A percentile compares a stretch with the other conserved stretches of the same genome.
phyloP scores from a whole-genome alignment of 2,797 vertebrate species.

The Lycodopsis pacificus region DNA sequence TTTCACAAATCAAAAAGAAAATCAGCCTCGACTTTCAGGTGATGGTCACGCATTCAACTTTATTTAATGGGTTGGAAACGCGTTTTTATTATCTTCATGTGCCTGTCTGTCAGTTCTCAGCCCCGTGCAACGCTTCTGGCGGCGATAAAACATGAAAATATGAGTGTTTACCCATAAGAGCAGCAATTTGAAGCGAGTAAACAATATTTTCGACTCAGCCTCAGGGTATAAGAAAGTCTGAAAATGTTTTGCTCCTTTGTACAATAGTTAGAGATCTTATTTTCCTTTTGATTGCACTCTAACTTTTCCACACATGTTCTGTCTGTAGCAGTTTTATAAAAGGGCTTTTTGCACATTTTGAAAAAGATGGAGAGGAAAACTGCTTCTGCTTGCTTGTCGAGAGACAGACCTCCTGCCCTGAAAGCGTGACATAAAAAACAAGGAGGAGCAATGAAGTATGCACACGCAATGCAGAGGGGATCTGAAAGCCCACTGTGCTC shows the following conservation, averaged over 20 bases:
- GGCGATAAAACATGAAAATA: not conserved
- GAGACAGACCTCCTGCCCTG: too few relatives aligned
- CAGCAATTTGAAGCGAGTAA: constrained; percentile 2
- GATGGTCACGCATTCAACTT: not conserved
- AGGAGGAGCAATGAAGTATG: not conserved
- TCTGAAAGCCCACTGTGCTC: not conserved
- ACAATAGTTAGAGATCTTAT: not conserved
- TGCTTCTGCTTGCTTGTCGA: not conserved
- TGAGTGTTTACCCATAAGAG: not conserved
- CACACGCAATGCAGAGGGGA: not conserved
- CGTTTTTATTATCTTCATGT: not conserved
- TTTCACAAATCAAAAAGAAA: constrained; percentile 10
- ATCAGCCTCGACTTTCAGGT: not conserved
- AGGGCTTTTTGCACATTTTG: not conserved
- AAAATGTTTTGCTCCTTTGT: not conserved
- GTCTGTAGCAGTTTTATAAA: not conserved
- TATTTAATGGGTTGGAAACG: not conserved
- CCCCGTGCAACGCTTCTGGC: not conserved
- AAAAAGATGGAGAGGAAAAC: not conserved
- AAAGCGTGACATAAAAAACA: not conserved
- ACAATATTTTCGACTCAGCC: constrained; percentile 5
- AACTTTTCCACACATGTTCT: not conserved
- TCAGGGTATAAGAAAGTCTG: not conserved
- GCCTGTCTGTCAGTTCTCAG: not conserved
- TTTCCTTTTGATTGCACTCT: not conserved